Evolutionary conservation across 2,113 vertebrate species (phyloP).

Genomic region (Cryptoleucopteryx plumbea): DNA sequence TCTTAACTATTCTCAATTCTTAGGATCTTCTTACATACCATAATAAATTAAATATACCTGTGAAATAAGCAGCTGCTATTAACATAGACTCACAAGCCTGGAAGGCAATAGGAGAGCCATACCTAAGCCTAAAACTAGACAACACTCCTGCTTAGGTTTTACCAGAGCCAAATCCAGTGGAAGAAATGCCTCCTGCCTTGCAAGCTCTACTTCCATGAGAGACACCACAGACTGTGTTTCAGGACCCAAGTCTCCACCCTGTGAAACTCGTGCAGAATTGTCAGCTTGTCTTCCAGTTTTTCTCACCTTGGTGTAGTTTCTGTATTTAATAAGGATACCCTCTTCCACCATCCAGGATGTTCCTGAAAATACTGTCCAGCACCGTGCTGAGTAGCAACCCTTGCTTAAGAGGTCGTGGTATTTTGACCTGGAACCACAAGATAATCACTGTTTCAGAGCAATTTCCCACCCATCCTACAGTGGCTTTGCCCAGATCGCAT

Average conservation of each 20-base stretch:
- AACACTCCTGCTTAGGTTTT: neutral
- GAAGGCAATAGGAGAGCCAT: neutral
- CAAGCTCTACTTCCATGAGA: neutral
- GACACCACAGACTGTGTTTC: neutral
- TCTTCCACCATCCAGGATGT: neutral
- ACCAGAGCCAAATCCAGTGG: neutral
- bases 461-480: conserved; percentile 6
- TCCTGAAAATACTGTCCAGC: neutral
- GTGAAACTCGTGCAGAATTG: neutral
- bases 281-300: neutral
- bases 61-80: neutral
- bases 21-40: neutral
- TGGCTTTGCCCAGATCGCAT: neutral
- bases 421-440: neutral
- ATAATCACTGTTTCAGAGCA: neutral
- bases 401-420: neutral
- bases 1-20: neutral
- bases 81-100: neutral
- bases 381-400: neutral
- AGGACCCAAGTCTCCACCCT: neutral
- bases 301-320: neutral
- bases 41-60: neutral
- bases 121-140: neutral
- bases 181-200: neutral
- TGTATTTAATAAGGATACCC: neutral